Evolutionary conservation across 2,113 vertebrate genomes (phyloP).

Genomic region (Chlorodrepanis virens): DNA sequence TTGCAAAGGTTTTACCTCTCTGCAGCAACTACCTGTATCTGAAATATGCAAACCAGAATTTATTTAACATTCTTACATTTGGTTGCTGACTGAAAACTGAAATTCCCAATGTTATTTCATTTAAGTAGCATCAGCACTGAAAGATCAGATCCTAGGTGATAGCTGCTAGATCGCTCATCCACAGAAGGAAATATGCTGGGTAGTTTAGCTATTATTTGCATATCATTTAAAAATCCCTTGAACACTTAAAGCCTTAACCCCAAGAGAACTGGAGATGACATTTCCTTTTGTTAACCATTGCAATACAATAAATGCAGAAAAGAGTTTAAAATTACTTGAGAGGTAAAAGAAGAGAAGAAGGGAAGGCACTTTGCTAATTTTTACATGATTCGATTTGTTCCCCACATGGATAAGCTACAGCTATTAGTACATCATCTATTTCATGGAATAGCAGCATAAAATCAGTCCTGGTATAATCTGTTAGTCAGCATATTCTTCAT

Average conservation of each 20-base stretch:
- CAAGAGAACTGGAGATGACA: background rate
- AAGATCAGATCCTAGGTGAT: background rate
- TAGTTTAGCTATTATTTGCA: background rate
- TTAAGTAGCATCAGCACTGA: background rate
- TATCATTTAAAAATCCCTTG: background rate
- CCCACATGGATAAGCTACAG: background rate
- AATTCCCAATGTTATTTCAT: background rate
- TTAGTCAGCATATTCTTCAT: background rate
- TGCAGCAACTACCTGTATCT: fast-evolving
- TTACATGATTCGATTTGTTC: background rate
- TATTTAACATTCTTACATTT: background rate
- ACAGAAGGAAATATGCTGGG: background rate
- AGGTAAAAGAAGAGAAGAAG: background rate
- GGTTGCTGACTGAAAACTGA: background rate
- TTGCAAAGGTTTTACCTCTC: background rate
- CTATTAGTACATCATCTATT: background rate
- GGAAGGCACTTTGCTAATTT: background rate
- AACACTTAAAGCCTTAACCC: background rate
- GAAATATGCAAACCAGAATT: background rate
- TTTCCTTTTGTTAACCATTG: background rate
- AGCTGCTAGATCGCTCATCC: background rate
- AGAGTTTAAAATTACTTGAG: background rate
- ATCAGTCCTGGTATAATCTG: background rate
- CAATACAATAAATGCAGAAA: background rate
- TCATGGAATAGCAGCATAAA: background rate